These are phyloP conservation scores for Stegodyphus dumicola DNA, from an alignment of 1,140 invertebrate genomes.

Conservation along the genomic window DNA sequence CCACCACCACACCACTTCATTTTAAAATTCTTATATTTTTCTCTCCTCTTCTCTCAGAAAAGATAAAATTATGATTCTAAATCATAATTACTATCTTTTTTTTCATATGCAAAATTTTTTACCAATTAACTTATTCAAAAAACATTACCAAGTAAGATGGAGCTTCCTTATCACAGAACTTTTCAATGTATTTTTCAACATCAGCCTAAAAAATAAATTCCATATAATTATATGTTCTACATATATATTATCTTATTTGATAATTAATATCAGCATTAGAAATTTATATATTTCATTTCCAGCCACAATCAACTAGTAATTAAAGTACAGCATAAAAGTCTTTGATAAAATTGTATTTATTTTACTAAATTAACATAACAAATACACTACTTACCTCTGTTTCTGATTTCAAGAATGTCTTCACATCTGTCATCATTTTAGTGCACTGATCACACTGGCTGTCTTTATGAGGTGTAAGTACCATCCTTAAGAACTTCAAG, in stretches of 20 bases:
- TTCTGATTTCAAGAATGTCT: slow-evolving; percentile 19
- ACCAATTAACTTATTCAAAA: neutral
- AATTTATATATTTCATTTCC: too few relatives aligned
- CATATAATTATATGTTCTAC: too few relatives aligned
- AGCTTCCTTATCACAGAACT: slow-evolving; percentile 24
- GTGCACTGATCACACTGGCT: slow-evolving; percentile 75
- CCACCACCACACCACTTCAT: too few relatives aligned
- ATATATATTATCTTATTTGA: too few relatives aligned
- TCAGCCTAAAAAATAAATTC: slow-evolving; percentile 24
- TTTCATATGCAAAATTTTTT: too few relatives aligned
- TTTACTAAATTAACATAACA: neutral
- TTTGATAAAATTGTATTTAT: neutral
- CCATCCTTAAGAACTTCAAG: slow-evolving; percentile 14
- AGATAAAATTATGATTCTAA: too few relatives aligned
- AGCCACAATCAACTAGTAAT: too few relatives aligned
- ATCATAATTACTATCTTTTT: too few relatives aligned
- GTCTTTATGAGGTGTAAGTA: neutral
- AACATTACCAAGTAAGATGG: slow-evolving; percentile 42
- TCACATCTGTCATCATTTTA: slow-evolving; percentile 21
- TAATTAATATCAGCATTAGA: too few relatives aligned
- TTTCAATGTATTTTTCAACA: slow-evolving; percentile 20
- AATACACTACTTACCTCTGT: slow-evolving; percentile 25
- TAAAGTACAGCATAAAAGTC: neutral
- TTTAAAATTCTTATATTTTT: too few relatives aligned
- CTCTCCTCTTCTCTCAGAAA: too few relatives aligned